These are phyloP conservation scores for Beroe forskalii DNA, from an alignment of 37 sponge, comb jelly and placozoan species.

Conservation along the genomic window DNA sequence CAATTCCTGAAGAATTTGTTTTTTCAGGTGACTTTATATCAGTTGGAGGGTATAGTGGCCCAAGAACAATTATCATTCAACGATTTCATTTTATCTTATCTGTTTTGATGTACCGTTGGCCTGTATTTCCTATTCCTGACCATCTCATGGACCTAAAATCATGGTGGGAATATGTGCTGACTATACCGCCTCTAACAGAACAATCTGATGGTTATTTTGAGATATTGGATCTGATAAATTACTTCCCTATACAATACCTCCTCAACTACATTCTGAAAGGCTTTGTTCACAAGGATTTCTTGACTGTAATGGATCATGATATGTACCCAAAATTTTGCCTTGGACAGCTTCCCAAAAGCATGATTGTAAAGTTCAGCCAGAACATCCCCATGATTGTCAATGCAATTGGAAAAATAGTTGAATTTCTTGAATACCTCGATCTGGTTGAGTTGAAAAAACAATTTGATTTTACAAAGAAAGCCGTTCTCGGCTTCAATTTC, in stretches of 20 bases:
- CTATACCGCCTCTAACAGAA: background rate
- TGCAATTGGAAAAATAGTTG: background rate
- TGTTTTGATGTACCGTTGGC: conserved; percentile 6
- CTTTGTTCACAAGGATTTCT: background rate
- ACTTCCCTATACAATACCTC: background rate
- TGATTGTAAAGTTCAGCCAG: background rate
- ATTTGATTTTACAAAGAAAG: background rate
- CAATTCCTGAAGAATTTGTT: conserved; percentile 25
- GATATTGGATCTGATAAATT: background rate
- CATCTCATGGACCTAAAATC: background rate
- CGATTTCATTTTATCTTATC: conserved; percentile 19
- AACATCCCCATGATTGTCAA: background rate
- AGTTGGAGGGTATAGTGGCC: background rate
- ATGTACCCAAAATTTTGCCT: background rate
- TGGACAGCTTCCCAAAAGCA: background rate
- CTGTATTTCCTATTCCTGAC: background rate
- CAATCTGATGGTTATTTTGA: conserved; percentile 10
- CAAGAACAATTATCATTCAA: background rate
- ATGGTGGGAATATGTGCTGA: conserved; percentile 45
- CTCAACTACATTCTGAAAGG: background rate
- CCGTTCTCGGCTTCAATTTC: background rate
- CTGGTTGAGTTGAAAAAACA: conserved; percentile 14
- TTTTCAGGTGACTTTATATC: background rate
- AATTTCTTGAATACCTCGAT: conserved; percentile 4
- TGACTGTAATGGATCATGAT: background rate